Percentiles rank a stretch among this genome's conserved stretches.
These are phyloP conservation scores for Orgyia antiqua DNA, from an alignment of 2,888 invertebrate genomes.

Conservation along the genomic window DNA sequence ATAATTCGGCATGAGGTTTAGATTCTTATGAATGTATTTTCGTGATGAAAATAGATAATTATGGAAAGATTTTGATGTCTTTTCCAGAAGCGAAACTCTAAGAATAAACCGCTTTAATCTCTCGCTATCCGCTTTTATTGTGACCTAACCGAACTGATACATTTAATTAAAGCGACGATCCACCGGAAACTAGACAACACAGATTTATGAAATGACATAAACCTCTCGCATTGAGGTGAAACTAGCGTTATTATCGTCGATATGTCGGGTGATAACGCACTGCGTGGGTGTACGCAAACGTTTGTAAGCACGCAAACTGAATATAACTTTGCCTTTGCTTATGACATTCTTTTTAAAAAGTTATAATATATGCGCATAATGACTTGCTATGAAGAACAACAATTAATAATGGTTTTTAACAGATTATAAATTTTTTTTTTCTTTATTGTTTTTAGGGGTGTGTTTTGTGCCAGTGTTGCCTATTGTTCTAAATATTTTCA, in stretches of 20 bases:
- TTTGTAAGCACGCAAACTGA: constrained; percentile 14
- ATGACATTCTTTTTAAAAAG: constrained; percentile 5
- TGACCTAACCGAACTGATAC: constrained; percentile 13
- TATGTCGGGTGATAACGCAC: constrained; percentile 19
- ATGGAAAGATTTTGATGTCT: too few species aligned
- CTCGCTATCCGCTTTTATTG: constrained; percentile 1
- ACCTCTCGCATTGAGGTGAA: constrained; percentile 37
- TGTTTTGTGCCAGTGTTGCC: too few species aligned
- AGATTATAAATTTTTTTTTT: too few species aligned
- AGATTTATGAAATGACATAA: constrained; percentile 55
- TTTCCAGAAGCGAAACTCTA: too few species aligned
- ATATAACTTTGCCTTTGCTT: constrained; percentile 4
- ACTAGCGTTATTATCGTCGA: constrained; percentile 27
- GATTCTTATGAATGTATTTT: too few species aligned
- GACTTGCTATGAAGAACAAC: too few species aligned
- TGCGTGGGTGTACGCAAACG: constrained; percentile 15
- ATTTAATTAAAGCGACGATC: constrained; percentile 32
- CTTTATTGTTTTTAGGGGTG: too few species aligned
- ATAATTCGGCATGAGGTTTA: too few species aligned
- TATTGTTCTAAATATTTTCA: too few species aligned
- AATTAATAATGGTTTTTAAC: too few species aligned
- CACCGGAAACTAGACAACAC: constrained; percentile 54
- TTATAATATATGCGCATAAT: background rate
- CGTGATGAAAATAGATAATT: too few species aligned
- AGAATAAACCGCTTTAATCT: too few species aligned